Conservation (phyloP, 2,888 invertebrate genomes). For the Marasmarcha lunaedactyla region DNA sequence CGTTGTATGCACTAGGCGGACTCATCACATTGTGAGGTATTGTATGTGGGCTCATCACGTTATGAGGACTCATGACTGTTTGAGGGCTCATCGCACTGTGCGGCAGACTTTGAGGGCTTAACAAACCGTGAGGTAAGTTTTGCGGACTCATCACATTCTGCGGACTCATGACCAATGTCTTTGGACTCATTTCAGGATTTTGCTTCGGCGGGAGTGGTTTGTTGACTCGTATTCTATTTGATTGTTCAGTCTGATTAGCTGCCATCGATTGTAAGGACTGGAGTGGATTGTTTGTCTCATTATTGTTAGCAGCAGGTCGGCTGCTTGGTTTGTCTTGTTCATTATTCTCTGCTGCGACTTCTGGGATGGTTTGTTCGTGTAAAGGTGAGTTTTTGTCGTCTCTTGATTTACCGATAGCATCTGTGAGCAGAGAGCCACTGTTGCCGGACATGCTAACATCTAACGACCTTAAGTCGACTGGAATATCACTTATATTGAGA, state of each 20-base stretch:
- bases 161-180: constrained; percentile 47
- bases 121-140: constrained; percentile 48
- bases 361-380: constrained; percentile 55
- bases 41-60: constrained; percentile 35
- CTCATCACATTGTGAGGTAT: constrained; percentile 52
- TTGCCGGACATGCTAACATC: constrained; percentile 68
- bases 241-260: constrained; percentile 48
- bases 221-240: constrained; percentile 42
- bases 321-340: constrained; percentile 42
- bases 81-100: constrained; percentile 61
- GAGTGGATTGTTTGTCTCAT: constrained; percentile 36
- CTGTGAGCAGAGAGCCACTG: constrained; percentile 50
- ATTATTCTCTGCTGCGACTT: constrained; percentile 36
- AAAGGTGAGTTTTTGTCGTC: constrained; percentile 46
- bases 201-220: constrained; percentile 47
- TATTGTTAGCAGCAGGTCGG: constrained; percentile 22
- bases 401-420: constrained; percentile 33
- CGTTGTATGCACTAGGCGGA: constrained; percentile 51
- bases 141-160: constrained; percentile 55
- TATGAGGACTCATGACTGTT: constrained; percentile 52
- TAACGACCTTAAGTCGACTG: constrained; percentile 67
- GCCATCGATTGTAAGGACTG: constrained; percentile 57
- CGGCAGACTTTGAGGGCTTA: constrained; percentile 57
- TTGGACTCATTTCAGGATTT: constrained; percentile 37
- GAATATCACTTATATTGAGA: constrained; percentile 70